Base-by-base conservation (phyloP, 2,797 vertebrate species). In the Tapirus indicus region DNA sequence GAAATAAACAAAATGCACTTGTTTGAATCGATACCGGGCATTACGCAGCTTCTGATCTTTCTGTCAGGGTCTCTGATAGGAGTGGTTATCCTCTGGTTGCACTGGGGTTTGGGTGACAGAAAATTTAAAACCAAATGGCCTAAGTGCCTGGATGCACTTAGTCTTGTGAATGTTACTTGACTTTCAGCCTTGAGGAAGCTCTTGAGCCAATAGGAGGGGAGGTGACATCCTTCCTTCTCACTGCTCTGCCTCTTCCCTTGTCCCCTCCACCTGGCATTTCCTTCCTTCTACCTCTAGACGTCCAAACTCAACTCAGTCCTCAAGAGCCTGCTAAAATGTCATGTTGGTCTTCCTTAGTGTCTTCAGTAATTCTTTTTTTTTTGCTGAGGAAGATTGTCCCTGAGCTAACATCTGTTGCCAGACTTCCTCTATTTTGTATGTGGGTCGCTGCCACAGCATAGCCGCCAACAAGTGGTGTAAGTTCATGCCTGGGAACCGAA, bases 11-110 rank as follows among this genome's bases (percentile, higher is more conserved):
- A 82, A 96, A 95, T 68, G 35, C 83, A 75, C 85, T 94, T 0
- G 29, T 87, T 94, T 66, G 96, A 96, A 97, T 66, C 94, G 17
- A 97, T 97, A 66, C 27, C 2, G 44, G 58, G 96, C 91, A 83
- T 86, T 97, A 96, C 95, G 92, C 11, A 18, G 60, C 91, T 97
- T 90, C 77, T 74, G 93, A 49, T 96, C 91, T 98, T 91, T 52
- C 35, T 88, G 92, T 95, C 95, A 64, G 66, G 29, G 54, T 87
- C 72, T 97, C 64, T 84, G 95, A 60, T 56, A 58, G 89, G 92
- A 78, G 82, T 84, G 92, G 95, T 66, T 86, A 75, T 96, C 71
- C 80, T 94, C 47, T 56, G 58, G 82, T 62, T 94, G 71, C 7
- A 3, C 64, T 92, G 92, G 92, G 93, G 56, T 96, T 92, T 85